Evolutionary conservation across 2,888 invertebrate species (phyloP), one percentile per base, ranked within the genome.

Genomic region (Malthinus seriepunctatus): DNA sequence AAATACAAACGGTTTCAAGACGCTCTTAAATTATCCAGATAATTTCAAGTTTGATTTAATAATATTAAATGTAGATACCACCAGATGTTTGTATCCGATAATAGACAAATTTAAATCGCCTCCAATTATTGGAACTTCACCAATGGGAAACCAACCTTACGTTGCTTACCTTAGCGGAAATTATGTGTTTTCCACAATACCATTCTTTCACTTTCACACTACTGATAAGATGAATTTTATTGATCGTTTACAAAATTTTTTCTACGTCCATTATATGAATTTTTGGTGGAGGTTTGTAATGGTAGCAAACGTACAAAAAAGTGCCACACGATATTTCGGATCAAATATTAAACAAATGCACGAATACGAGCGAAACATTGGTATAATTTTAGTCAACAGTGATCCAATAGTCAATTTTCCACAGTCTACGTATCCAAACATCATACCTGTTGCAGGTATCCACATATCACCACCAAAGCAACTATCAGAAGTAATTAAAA

Each of bases 361-460:
- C 5, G 60, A 68, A 12, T 34, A 74, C 1, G 65, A 72, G 42
- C 63, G 67, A 33, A 65, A 67, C 33, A 67, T 75, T 12, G 66
- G 69, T n/a, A 53, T 76, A 33, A 54, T 73, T 4, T 59, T 78
- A 32, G 61, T 70, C 2, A 76, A 76, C 63, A 63, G 65, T 42
- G 67, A 73, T 64, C 67, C 70, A 4, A 52, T 70, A 4, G 59
- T 75, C 5, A 67, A 72, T 64, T 68, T 67, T 56, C 68, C 74
- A 1, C 70, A 71, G 62, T 67, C 74, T 0, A 46, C 74, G 10
- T 63, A 73, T n/a, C 75, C 76, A 8, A 75, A n/a, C n/a, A n/a
- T n/a, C n/a, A n/a, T n/a, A n/a, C n/a, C n/a, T n/a, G n/a, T n/a
- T n/a, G n/a, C n/a, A n/a, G n/a, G n/a, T n/a, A n/a, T n/a, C n/a